Conservation (phyloP, 30 jellyfish, hydroid and myxozoan genomes). For the Aurelia sp. region DNA sequence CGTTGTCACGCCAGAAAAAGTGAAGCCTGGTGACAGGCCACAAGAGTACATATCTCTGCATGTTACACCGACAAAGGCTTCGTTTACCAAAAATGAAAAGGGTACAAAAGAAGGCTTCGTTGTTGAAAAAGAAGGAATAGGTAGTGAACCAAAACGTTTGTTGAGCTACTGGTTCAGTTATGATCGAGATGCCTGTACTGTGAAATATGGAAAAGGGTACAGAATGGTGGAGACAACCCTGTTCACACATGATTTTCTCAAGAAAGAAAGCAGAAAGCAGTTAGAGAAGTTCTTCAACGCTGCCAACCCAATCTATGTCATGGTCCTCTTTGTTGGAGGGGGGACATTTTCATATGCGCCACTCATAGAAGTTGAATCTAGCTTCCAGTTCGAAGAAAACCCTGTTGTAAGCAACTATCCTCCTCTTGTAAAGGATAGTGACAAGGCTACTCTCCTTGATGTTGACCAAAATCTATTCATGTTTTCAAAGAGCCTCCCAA, state of each 20-base stretch:
- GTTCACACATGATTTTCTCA: neutral
- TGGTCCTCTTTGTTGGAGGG: neutral
- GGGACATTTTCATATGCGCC: neutral
- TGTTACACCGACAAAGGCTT: neutral
- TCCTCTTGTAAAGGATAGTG: constrained; percentile 29
- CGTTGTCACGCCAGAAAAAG: neutral
- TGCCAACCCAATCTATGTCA: neutral
- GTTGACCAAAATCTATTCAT: constrained; percentile 18
- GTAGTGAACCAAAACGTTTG: constrained; percentile 2
- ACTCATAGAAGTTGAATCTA: neutral
- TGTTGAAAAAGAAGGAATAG: neutral
- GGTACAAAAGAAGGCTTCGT: neutral
- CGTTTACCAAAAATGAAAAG: neutral
- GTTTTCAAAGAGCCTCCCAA: constrained; percentile 34
- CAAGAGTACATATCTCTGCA: neutral
- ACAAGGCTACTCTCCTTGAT: neutral
- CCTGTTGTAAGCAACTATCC: constrained; percentile 20
- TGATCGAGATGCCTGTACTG: constrained; percentile 39
- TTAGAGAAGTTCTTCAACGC: constrained; percentile 21
- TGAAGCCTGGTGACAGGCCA: neutral
- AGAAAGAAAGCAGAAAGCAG: constrained; percentile 1
- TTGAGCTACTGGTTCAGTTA: constrained; percentile 45
- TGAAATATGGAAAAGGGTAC: constrained; percentile 37
- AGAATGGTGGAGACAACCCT: constrained; percentile 31
- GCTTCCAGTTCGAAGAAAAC: constrained; percentile 7